Base-by-base conservation (phyloP, 2,113 vertebrate species). In the Notothenia coriiceps region DNA sequence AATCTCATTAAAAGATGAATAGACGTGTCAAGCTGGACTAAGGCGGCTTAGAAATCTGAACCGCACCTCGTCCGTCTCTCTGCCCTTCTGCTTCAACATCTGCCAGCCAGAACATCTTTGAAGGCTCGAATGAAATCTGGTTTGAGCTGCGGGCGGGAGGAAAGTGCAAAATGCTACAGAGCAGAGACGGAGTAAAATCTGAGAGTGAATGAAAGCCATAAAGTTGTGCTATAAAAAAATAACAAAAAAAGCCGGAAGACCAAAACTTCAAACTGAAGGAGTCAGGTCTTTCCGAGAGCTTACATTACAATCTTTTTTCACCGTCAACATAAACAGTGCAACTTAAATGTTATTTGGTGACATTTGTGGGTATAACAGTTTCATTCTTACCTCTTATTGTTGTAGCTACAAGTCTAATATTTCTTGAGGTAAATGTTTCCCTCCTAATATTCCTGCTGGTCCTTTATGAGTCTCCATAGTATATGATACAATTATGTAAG, bases 51-150 rank as follows among this genome's bases (percentile, higher is more conserved):
- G 43, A 63, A 76, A 25, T 74, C 80, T 81, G 70, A 44, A 10
- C 17, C 10, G 17, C 33, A 7, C 63, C 29, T 70, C 52, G 17
- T 22, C 64, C 1, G 9, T 51, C 47, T 70, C 57, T 60, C 54
- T 74, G 56, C 46, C 61, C 1, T 50, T 52, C 7, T 1, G 35
- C 65, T 72, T 84, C 76, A 80, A 80, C 63, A 11, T n/a, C n/a
- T n/a, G 12, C 33, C 2, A 11, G 54, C 57, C 67, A 61, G 56
- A 60, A 33, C 80, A 35, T 69, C 62, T 88, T 74, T 76, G 49
- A 76, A 77, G 57, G 63, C 54, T 69, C 22, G 66, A 85, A 88
- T 85, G 49, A 83, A 80, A 65, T 80, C 75, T 82, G 63, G 29
- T 70, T 80, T 2, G 29, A 29, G 69, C 63, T 64, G 60, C 73